phyloP scores from a whole-genome alignment of 2,888 invertebrate species.

The Dolomedes plantarius region DNA sequence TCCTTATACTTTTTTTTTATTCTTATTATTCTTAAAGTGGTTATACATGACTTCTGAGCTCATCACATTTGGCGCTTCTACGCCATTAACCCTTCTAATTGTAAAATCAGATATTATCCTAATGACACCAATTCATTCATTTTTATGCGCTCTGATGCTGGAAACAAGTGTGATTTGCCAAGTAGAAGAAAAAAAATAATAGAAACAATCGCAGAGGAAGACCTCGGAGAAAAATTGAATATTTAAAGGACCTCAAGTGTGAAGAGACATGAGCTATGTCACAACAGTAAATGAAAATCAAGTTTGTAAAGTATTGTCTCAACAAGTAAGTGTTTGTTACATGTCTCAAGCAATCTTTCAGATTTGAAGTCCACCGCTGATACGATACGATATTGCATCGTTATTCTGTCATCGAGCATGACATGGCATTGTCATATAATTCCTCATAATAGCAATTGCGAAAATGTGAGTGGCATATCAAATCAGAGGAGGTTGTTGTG shows the following conservation, averaged over 20 bases:
- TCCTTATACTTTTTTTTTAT: too few relatives aligned
- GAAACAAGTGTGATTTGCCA: too few relatives aligned
- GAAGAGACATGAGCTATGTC: neutral
- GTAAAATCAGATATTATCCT: neutral
- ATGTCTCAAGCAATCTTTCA: neutral
- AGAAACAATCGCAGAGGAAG: neutral
- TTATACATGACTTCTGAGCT: too few relatives aligned
- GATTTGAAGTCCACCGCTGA: neutral
- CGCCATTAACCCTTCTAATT: too few relatives aligned
- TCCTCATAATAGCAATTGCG: neutral
- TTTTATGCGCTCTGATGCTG: too few relatives aligned
- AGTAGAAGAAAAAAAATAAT: neutral
- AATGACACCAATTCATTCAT: neutral
- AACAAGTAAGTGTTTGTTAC: neutral
- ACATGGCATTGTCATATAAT: neutral
- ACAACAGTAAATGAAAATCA: neutral
- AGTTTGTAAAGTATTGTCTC: neutral
- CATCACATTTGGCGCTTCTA: too few relatives aligned
- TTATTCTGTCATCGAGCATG: neutral
- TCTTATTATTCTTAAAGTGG: too few relatives aligned
- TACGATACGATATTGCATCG: neutral
- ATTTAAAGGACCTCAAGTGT: neutral
- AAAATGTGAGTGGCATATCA: constrained; percentile 1
- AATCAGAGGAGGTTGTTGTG: neutral
- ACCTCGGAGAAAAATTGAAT: neutral